Conservation (phyloP, 53 echinoderm and acorn worm genomes). For the Luidia sarsii region DNA sequence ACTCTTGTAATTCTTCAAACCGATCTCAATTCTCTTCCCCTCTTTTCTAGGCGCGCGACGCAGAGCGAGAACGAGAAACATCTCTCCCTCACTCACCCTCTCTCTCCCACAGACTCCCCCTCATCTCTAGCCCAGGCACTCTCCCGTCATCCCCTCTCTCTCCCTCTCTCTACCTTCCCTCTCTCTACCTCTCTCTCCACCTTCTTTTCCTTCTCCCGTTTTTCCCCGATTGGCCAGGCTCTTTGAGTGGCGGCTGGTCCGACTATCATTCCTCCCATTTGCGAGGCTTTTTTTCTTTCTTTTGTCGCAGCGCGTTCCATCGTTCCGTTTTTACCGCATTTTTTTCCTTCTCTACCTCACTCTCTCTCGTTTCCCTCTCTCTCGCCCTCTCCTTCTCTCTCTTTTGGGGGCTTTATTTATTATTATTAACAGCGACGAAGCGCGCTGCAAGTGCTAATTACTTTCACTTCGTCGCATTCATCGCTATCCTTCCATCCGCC, state of each 20-base stretch:
- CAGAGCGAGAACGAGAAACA: too few relatives aligned
- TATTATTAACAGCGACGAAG: slow-evolving; percentile 37
- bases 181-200: not conserved
- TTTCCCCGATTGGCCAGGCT: not conserved
- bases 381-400: not conserved
- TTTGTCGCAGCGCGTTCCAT: too few relatives aligned
- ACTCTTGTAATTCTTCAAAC: too few relatives aligned
- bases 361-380: not conserved
- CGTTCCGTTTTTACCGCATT: too few relatives aligned
- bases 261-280: too few relatives aligned
- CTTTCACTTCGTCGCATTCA: not conserved
- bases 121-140: not conserved
- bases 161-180: slow-evolving; percentile 5
- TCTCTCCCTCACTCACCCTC: too few relatives aligned
- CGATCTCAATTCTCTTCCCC: too few relatives aligned
- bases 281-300: too few relatives aligned
- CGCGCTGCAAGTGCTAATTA: slow-evolving; percentile 28
- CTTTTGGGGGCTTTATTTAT: not conserved
- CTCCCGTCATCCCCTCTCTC: not conserved
- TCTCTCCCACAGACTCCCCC: not conserved
- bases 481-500: not conserved
- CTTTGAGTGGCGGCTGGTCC: not conserved
- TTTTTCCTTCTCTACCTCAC: not conserved
- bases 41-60: too few relatives aligned
- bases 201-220: not conserved